Conservation (phyloP, 2,797 vertebrate species). For the Spinus olivaceus region DNA sequence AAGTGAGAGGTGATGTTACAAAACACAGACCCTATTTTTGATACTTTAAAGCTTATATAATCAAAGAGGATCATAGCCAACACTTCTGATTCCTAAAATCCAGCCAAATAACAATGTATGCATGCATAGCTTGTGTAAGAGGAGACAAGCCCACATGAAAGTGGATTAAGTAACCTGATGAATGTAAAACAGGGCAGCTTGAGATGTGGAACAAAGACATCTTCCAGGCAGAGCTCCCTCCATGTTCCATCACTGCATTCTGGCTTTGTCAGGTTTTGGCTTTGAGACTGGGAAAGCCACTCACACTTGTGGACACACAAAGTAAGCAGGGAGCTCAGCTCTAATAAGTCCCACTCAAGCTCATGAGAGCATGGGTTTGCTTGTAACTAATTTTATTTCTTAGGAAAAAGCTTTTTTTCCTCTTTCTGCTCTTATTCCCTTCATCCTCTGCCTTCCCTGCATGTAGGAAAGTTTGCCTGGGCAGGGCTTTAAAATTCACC, state of each 20-base stretch:
- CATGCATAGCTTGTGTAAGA: neutral
- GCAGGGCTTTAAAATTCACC: neutral
- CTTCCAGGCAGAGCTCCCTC: neutral
- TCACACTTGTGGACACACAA: neutral
- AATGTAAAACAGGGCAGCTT: neutral
- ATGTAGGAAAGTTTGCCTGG: neutral
- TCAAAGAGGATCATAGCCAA: neutral
- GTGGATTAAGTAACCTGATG: neutral
- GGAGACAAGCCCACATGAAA: neutral
- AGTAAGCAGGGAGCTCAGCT: neutral
- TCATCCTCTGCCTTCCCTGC: neutral
- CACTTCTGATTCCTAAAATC: neutral
- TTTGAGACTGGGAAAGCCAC: neutral
- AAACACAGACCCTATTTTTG: neutral
- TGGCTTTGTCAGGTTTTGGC: neutral
- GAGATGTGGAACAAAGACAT: neutral
- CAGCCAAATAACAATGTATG: neutral
- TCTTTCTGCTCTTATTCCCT: neutral
- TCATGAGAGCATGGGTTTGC: fast-evolving
- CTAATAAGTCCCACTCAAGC: neutral
- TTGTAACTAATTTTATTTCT: neutral
- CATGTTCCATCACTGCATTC: neutral
- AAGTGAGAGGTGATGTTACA: neutral
- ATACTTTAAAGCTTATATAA: neutral
- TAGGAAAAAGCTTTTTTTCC: neutral